A percentile compares a stretch with the other conserved stretches of the same genome.
phyloP scores from a whole-genome alignment of 2,797 vertebrate genomes.

The Huso huso region DNA sequence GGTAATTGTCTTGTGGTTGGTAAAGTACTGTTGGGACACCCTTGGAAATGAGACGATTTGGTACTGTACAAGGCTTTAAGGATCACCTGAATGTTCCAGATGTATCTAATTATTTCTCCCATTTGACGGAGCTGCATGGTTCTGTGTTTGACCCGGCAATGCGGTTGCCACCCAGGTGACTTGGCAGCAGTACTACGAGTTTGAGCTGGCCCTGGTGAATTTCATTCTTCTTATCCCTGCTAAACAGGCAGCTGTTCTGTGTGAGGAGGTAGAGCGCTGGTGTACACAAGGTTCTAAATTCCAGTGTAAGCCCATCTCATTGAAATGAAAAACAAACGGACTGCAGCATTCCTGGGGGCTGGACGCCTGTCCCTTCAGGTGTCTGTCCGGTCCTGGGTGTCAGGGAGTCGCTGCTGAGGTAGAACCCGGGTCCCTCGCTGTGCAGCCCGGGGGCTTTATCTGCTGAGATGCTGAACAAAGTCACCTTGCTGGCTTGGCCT shows the following conservation, averaged over 20 bases:
- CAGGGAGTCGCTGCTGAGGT: too few relatives aligned
- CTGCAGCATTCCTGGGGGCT: too few relatives aligned
- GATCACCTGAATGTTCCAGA: too few relatives aligned
- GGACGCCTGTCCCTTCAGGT: not conserved
- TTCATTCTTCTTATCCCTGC: conserved; percentile 24
- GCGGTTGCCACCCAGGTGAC: conserved; percentile 26
- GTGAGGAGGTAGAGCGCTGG: conserved; percentile 12
- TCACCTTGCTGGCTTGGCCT: conserved; percentile 30
- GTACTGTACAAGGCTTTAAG: too few relatives aligned
- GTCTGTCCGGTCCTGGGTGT: not conserved
- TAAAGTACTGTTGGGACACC: too few relatives aligned
- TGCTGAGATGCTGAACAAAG: conserved; percentile 14
- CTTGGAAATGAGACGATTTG: too few relatives aligned
- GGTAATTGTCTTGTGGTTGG: too few relatives aligned
- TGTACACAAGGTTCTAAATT: conserved; percentile 29
- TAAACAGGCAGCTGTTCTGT: conserved; percentile 27
- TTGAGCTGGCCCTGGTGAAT: conserved; percentile 1
- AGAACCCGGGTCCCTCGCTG: conserved; percentile 5
- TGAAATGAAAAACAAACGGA: too few relatives aligned
- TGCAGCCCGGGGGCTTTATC: conserved; percentile 15
- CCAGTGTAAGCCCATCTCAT: conserved; percentile 17
- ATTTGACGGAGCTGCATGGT: not conserved
- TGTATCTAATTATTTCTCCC: too few relatives aligned
- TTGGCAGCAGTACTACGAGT: conserved; percentile 20
- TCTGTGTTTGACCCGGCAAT: conserved; percentile 12